Base-by-base conservation (phyloP, 2,797 vertebrate species). In the Tolypeutes matacus region DNA sequence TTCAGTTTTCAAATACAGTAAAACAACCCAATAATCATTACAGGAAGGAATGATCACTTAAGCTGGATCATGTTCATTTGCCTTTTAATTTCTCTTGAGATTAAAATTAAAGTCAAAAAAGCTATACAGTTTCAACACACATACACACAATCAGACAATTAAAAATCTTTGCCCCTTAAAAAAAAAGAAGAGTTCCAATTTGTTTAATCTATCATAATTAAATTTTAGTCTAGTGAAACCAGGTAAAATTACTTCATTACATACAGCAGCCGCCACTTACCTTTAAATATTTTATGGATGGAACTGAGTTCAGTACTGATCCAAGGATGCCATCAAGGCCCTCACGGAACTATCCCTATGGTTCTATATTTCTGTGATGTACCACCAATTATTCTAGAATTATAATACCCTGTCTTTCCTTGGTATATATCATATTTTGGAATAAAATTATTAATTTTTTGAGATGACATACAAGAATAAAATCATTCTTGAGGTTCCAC, bases 391-490 rank as follows among this genome's bases (percentile, higher is more conserved):
- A 94, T n/a, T 97, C 89, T 97, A 96, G 91, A 97, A 96, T 97
- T 96, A 84, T 96, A 98, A 95, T 97, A 98, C 93, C 96, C 97
- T 97, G 94, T 98, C 93, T 97, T 97, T 97, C 94, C 86, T 95
- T 98, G 97, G 95, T 58, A 92, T 78, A 96, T 46, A 90, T 56
- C 96, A 96, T 76, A 51, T 96, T 97, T 97, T 92, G 96, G 95
- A 97, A 98, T 96, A 97, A 97, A 86, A 75, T 70, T 92, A 56
- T 64, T 93, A 87, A 72, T 94, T 84, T 95, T 97, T 94, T 98
- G 98, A 98, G 98, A 98, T 98, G 98, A 98, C 96, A 98, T 96
- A 98, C 95, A 98, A 98, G 96, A 98, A 98, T 90, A 98, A 98
- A 98, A 96, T 82, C 82, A 97, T 97, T 98, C 97, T 98, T 97